Conservation (phyloP, 1,140 invertebrate genomes). For the Neelides sp. region DNA sequence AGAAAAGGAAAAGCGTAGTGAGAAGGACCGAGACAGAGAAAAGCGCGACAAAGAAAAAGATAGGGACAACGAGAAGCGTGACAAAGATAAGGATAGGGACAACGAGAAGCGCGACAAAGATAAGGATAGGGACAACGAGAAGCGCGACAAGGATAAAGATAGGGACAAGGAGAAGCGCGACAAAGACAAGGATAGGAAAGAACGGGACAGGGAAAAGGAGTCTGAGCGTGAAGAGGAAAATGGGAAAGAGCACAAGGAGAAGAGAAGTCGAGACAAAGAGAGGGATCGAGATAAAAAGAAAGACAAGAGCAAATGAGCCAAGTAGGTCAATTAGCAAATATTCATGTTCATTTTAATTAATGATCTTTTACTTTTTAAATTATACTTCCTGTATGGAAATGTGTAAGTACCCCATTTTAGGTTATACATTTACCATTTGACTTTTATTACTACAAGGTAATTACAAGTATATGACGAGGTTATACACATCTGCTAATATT, state of each 20-base stretch:
- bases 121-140: constrained; percentile 16
- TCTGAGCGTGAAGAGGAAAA: constrained; percentile 24
- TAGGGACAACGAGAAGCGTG: constrained; percentile 11
- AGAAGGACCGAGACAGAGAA: constrained; percentile 25
- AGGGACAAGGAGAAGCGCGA: constrained; percentile 15
- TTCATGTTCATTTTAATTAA: too few species aligned
- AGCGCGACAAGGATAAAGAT: constrained; percentile 15
- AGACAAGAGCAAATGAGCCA: constrained; percentile 17
- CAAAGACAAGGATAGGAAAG: constrained; percentile 1
- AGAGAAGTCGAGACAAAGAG: constrained; percentile 11
- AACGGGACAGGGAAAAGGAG: constrained; percentile 15
- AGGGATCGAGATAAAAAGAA: constrained; percentile 12
- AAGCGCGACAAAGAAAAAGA: constrained; percentile 15
- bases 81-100: constrained; percentile 17
- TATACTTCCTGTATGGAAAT: too few species aligned
- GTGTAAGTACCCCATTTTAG: too few species aligned
- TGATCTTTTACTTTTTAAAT: too few species aligned
- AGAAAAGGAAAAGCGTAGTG: constrained; percentile 22
- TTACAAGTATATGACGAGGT: too few species aligned
- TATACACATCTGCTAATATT: neutral
- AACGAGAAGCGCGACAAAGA: constrained; percentile 12
- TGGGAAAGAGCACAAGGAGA: constrained; percentile 9
- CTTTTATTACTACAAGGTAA: too few species aligned
- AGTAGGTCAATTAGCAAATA: too few species aligned
- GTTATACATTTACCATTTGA: too few species aligned